Base-by-base conservation (phyloP, 2,888 invertebrate species). In the Julus scandinavius region DNA sequence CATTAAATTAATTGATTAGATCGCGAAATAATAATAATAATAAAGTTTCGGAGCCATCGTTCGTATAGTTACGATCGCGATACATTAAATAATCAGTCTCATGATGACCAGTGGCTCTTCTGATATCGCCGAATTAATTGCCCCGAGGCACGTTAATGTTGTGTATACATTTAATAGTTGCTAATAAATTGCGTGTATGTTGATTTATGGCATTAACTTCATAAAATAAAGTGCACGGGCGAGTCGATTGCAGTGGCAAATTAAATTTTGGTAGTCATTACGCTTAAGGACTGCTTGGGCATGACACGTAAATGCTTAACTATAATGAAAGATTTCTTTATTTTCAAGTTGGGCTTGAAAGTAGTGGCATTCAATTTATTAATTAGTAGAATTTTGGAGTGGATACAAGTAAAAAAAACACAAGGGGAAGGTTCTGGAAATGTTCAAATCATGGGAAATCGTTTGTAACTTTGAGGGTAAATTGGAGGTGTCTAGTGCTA, bases 81-180 rank as follows among this genome's bases (percentile, higher is more conserved):
- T 80, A 38, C 29, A 80, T 80, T 29, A 13, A 80, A 80, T 80
- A 80, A 80, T 80, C 80, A 38, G 80, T 80, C 38, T 38, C 29
- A 80, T 80, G 38, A 80, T 80, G 80, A 80, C 38, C 80, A 38
- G 80, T 80, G 38, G 80, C 80, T 80, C 80, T 38, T 80, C 38
- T 38, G 80, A 80, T 80, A 80, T 80, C 80, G 38, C 80, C 13
- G 38, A 38, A 80, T 38, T 80, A 80, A 80, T 80, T 80, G 80
- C 80, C 20, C 11, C 80, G 29, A 38, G 80, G 80, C 80, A 80
- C 80, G 80, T 80, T 80, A 80, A 80, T 80, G 80, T 80, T 13
- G 80, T 80, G 38, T 38, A 29, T 29, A 13, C 80, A 13, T 80
- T 72, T 80, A 11, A 80, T 80, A 38, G 38, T 29, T 38, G 38